phyloP scores from a whole-genome alignment of 2,797 vertebrate genomes.

The Forpus xanthops region DNA sequence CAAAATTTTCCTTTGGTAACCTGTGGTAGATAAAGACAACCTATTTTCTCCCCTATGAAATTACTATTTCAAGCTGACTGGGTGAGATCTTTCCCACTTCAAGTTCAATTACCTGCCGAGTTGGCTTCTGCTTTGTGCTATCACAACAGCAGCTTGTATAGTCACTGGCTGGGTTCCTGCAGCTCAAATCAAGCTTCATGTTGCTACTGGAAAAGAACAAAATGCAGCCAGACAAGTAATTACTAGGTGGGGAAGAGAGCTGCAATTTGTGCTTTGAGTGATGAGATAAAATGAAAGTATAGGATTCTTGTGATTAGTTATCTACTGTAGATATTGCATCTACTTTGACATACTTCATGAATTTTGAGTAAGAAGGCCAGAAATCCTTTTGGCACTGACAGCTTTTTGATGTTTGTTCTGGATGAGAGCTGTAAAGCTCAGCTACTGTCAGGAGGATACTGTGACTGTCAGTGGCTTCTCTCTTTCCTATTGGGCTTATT shows the following conservation, averaged over 20 bases:
- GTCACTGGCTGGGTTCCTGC: constrained; percentile 39
- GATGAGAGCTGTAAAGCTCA: background rate
- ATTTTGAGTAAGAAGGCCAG: background rate
- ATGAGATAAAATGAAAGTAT: constrained; percentile 5
- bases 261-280: constrained; percentile 47
- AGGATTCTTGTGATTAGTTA: constrained; percentile 3
- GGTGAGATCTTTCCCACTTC: constrained; percentile 18
- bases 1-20: background rate
- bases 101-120: constrained; percentile 20
- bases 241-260: constrained; percentile 24
- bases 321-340: background rate
- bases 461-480: background rate
- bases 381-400: background rate
- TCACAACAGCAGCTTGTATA: constrained; percentile 36
- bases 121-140: constrained; percentile 43
- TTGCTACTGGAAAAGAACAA: constrained; percentile 48
- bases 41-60: background rate
- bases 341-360: background rate
- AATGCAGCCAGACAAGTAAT: constrained; percentile 34
- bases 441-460: background rate
- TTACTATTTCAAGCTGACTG: background rate
- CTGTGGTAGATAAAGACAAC: constrained; percentile 7
- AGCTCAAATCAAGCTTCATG: constrained; percentile 39
- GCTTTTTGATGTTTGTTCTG: background rate
- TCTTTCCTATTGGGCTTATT: constrained; percentile 3